Evolutionary conservation across 2,888 invertebrate species (phyloP).

Genomic region (Octonoba sinensis): DNA sequence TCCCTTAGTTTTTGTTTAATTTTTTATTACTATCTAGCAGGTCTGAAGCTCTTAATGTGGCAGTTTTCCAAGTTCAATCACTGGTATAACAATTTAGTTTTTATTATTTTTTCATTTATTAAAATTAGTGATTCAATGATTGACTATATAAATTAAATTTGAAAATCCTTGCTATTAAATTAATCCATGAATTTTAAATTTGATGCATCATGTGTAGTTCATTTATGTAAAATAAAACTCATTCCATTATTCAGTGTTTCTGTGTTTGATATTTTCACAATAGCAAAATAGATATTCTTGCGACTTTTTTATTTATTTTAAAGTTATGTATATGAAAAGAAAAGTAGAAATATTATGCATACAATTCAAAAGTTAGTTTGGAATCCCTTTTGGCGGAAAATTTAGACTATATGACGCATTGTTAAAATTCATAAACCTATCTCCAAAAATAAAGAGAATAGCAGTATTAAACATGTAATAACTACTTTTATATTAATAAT

Average conservation of each 20-base stretch:
- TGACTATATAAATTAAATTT: slow-evolving; percentile 33
- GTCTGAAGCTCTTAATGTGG: slow-evolving; percentile 42
- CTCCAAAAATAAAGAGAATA: too few species aligned
- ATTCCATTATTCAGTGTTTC: slow-evolving; percentile 40
- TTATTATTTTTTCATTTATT: slow-evolving; percentile 16
- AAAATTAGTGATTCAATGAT: slow-evolving; percentile 15
- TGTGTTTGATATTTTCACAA: slow-evolving; percentile 4
- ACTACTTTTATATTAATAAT: too few species aligned
- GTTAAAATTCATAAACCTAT: too few species aligned
- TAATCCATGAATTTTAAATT: slow-evolving; percentile 39
- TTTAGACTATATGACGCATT: too few species aligned
- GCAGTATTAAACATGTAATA: too few species aligned
- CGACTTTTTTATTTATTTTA: too few species aligned
- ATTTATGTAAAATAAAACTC: slow-evolving; percentile 58
- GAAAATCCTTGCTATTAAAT: slow-evolving; percentile 5
- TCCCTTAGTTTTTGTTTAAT: slow-evolving; percentile 26
- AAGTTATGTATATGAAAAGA: too few species aligned
- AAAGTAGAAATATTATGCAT: too few species aligned
- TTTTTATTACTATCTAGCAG: slow-evolving; percentile 52
- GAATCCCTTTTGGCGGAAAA: too few species aligned
- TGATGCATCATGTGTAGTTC: slow-evolving; percentile 50
- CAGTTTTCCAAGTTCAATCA: slow-evolving; percentile 35
- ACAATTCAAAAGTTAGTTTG: too few species aligned
- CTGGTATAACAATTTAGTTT: slow-evolving; percentile 40
- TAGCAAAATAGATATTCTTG: too few species aligned